A percentile compares a stretch with the other conserved stretches of the same genome.
phyloP scores from a whole-genome alignment of 1,140 invertebrate species.

The Neodiprion lecontei region DNA sequence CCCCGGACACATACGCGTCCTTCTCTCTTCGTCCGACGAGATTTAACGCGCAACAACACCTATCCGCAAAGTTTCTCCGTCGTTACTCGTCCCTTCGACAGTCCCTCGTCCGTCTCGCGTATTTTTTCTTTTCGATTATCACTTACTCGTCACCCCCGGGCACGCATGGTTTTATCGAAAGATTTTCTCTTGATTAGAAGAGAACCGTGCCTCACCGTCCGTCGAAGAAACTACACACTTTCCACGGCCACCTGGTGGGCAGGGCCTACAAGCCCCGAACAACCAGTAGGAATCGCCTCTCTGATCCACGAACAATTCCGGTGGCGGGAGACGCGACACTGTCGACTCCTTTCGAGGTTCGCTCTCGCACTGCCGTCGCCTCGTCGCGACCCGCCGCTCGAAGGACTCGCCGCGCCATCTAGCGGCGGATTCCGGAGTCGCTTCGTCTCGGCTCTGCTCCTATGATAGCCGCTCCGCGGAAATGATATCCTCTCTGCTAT shows the following conservation, averaged over 20 bases:
- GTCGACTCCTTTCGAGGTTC: background rate
- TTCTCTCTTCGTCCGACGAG: too few species aligned
- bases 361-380: too few species aligned
- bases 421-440: background rate
- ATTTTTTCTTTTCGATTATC: slow-evolving; percentile 7
- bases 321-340: background rate
- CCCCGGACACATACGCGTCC: too few species aligned
- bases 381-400: too few species aligned
- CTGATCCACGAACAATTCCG: background rate
- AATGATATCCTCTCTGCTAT: too few species aligned
- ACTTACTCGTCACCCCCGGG: slow-evolving; percentile 52
- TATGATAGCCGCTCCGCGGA: too few species aligned
- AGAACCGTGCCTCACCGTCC: slow-evolving; percentile 46
- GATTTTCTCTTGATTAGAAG: slow-evolving; percentile 47
- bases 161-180: slow-evolving; percentile 47
- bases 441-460: background rate
- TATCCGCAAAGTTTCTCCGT: too few species aligned
- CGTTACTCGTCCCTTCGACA: too few species aligned
- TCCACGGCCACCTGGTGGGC: slow-evolving; percentile 56
- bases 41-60: too few species aligned
- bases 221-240: slow-evolving; percentile 54
- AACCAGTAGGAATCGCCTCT: background rate
- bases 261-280: slow-evolving; percentile 36
- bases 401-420: background rate
- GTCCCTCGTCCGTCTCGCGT: too few species aligned